Conservation (phyloP, 2,888 invertebrate species). For the Laothoe populi region DNA sequence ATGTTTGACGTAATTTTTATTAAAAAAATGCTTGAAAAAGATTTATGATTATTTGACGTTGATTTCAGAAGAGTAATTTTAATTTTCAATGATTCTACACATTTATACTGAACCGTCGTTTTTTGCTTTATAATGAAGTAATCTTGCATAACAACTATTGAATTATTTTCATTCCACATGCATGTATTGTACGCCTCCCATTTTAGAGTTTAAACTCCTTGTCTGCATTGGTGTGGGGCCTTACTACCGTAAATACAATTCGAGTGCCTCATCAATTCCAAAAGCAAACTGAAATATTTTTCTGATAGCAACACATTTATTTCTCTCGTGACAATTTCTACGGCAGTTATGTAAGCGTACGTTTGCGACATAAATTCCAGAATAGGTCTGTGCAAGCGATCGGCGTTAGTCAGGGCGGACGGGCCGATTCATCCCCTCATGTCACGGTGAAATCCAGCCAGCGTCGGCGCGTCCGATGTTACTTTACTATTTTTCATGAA, state of each 20-base stretch:
- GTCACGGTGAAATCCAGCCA: conserved; percentile 48
- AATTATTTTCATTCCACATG: neutral
- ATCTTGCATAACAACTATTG: neutral
- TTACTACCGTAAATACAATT: neutral
- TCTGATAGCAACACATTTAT: neutral
- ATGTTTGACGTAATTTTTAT: neutral
- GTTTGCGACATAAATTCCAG: conserved; percentile 29
- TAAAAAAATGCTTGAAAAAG: neutral
- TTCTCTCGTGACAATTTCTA: conserved; percentile 18
- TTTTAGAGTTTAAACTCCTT: neutral
- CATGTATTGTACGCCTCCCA: neutral
- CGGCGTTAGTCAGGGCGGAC: conserved; percentile 40
- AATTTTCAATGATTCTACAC: no score
- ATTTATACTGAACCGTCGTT: no score
- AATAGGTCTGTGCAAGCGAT: conserved; percentile 39
- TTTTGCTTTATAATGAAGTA: neutral
- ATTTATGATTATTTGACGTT: neutral
- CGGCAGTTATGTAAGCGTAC: conserved; percentile 4
- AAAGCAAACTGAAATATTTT: conserved; percentile 5
- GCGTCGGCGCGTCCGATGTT: conserved; percentile 38
- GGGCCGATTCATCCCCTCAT: conserved; percentile 46
- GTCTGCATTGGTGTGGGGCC: neutral
- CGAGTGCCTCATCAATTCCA: neutral
- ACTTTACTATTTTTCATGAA: conserved; percentile 35
- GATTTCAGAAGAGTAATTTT: neutral